Evolutionary conservation across 2,113 vertebrate genomes (phyloP).

Genomic region (Delphinus delphis): DNA sequence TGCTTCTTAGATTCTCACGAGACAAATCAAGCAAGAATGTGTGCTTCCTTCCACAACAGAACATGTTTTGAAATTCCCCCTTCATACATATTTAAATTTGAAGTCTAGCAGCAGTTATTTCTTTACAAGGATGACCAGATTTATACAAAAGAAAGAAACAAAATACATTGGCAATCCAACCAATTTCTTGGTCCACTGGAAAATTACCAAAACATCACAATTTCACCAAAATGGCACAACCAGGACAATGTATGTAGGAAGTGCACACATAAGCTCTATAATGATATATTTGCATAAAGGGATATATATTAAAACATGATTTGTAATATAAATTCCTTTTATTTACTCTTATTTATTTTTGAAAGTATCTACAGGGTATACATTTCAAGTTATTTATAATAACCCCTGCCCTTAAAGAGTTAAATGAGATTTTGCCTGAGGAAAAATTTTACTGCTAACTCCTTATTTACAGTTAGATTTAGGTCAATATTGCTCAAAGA

Average conservation of each 20-base stretch:
- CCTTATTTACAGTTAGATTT: neutral
- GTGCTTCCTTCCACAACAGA: neutral
- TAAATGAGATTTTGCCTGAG: neutral
- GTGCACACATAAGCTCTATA: neutral
- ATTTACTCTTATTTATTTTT: neutral
- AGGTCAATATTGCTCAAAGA: neutral
- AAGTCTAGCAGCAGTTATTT: conserved; percentile 44
- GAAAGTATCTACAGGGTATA: neutral
- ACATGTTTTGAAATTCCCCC: conserved; percentile 12
- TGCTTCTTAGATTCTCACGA: conserved; percentile 28
- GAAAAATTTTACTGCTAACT: neutral
- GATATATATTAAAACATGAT: neutral
- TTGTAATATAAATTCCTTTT: neutral
- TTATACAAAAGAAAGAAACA: neutral
- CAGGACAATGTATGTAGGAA: neutral
- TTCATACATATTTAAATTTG: conserved; percentile 60
- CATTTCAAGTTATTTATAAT: neutral
- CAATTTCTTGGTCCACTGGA: neutral
- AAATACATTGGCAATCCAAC: neutral
- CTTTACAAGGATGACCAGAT: neutral
- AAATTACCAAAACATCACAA: neutral
- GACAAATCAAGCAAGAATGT: conserved; percentile 29
- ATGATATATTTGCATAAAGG: neutral
- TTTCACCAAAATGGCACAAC: neutral
- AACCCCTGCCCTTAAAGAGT: neutral